Percentiles rank a stretch among this genome's conserved stretches.
Evolutionary conservation across 2,113 vertebrate genomes (phyloP).

Genomic region (Asarcornis scutulata): DNA sequence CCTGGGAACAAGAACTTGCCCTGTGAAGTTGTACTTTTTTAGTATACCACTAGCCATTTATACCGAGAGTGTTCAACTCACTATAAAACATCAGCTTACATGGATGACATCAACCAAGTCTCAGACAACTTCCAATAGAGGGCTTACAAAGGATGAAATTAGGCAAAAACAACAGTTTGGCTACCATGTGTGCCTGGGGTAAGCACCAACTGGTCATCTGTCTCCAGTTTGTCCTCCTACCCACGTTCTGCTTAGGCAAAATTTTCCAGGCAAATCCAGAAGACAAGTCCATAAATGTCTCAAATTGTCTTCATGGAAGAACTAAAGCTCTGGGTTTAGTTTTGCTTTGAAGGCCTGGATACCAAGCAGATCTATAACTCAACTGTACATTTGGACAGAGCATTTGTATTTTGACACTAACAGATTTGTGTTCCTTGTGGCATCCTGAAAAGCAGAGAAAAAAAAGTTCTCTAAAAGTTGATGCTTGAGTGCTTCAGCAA

Average conservation of each 20-base stretch:
- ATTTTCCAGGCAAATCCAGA: neutral
- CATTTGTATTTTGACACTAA: neutral
- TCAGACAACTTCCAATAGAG: neutral
- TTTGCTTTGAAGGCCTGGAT: neutral
- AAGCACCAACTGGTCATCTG: neutral
- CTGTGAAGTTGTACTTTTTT: neutral
- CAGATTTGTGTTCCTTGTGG: neutral
- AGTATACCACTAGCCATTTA: neutral
- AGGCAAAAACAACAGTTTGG: neutral
- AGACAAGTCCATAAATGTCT: neutral
- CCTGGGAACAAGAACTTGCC: neutral
- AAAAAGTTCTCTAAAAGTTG: neutral
- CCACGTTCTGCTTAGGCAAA: fast-evolving
- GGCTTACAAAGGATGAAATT: neutral
- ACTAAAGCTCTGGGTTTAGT: neutral
- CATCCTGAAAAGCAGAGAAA: neutral
- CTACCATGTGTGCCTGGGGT: neutral
- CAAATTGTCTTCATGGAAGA: neutral
- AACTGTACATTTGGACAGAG: neutral
- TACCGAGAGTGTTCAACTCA: neutral
- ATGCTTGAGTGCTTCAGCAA: neutral
- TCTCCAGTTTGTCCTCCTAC: neutral
- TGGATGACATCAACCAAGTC: neutral
- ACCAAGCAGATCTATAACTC: neutral
- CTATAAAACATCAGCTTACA: neutral